Percentiles rank a stretch among this genome's conserved stretches.
Conservation (phyloP, 2,888 invertebrate species). For the Busseola fusca region DNA sequence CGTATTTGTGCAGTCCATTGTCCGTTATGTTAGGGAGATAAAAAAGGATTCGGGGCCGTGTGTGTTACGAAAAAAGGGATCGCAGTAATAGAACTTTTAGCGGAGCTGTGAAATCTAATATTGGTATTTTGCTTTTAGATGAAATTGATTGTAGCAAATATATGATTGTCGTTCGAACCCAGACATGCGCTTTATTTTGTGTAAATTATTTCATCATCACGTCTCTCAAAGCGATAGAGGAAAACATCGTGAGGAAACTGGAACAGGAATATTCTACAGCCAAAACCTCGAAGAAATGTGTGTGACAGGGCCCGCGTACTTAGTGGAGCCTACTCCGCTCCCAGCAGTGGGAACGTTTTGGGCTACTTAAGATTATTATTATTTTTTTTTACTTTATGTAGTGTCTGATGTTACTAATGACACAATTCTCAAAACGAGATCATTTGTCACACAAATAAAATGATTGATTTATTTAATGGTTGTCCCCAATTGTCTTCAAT, state of each 20-base stretch:
- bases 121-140: conserved; percentile 18
- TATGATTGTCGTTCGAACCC: neutral
- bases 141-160: conserved; percentile 6
- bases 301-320: too few relatives aligned
- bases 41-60: conserved; percentile 42
- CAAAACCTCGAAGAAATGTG: too few relatives aligned
- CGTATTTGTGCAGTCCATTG: conserved; percentile 53
- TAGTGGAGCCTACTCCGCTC: too few relatives aligned
- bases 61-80: conserved; percentile 37
- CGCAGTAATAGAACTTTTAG: conserved; percentile 30
- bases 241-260: too few relatives aligned
- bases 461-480: conserved; percentile 37
- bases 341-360: too few relatives aligned
- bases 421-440: conserved; percentile 18
- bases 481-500: conserved; percentile 46
- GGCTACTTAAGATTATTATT: too few relatives aligned
- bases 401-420: conserved; percentile 1
- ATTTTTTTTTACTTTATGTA: neutral
- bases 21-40: conserved; percentile 49
- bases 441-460: conserved; percentile 36
- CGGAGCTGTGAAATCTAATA: conserved; percentile 37
- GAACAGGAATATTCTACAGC: too few relatives aligned
- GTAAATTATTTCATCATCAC: too few relatives aligned
- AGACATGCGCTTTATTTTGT: too few relatives aligned
- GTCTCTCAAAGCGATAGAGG: too few relatives aligned